Evolutionary conservation across 2,113 vertebrate species (phyloP).

Genomic region (Poicephalus meyeri): DNA sequence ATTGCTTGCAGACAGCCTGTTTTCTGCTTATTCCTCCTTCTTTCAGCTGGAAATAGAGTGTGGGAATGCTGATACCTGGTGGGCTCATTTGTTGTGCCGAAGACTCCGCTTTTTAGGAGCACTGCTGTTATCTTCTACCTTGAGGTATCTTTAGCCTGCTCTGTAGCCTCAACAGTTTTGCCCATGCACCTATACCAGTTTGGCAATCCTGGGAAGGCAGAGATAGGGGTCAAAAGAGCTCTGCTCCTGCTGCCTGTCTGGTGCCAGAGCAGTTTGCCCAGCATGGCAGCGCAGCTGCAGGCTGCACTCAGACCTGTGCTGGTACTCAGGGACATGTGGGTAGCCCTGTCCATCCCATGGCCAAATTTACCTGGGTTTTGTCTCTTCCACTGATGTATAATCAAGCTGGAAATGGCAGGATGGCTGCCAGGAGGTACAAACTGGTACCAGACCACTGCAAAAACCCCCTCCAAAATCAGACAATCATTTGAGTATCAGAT

Average conservation of each 20-base stretch:
- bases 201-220: neutral
- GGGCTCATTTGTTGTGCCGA: neutral
- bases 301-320: fast-evolving
- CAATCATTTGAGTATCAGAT: neutral
- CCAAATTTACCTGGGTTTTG: neutral
- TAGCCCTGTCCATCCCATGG: neutral
- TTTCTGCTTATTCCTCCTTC: neutral
- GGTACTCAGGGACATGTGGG: neutral
- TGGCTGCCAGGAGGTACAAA: neutral
- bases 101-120: neutral
- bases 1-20: neutral
- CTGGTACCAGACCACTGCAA: neutral
- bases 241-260: neutral
- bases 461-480: neutral
- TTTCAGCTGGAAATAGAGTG: neutral
- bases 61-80: neutral
- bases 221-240: neutral
- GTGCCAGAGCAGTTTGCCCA: neutral
- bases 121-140: neutral
- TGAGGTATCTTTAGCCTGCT: neutral
- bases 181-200: neutral
- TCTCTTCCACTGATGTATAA: neutral
- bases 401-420: neutral
- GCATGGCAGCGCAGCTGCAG: neutral
- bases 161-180: neutral